phyloP scores from a whole-genome alignment of 1,140 invertebrate species.

The Drosophila biarmipes region DNA sequence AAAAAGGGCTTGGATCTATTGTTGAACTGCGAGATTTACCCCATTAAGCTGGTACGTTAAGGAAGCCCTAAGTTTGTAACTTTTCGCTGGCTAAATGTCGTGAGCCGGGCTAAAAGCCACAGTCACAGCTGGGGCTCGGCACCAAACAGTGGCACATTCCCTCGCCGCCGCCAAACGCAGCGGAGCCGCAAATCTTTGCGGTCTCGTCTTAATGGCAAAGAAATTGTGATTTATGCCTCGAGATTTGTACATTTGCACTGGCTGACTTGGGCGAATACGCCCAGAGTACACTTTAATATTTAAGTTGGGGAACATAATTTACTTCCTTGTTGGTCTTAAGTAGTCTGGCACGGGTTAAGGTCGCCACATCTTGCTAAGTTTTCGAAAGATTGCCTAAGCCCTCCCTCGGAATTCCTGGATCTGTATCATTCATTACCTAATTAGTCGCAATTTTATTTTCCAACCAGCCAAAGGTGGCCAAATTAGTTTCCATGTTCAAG shows the following conservation, averaged over 20 bases:
- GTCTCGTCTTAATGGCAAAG: slow-evolving; percentile 82
- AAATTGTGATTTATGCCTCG: slow-evolving; percentile 82
- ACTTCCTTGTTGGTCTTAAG: slow-evolving; percentile 13
- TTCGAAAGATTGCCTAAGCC: slow-evolving; percentile 5
- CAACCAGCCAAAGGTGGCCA: slow-evolving; percentile 37
- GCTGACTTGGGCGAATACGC: slow-evolving; percentile 11
- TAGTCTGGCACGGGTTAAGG: slow-evolving; percentile 5
- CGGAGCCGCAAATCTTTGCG: slow-evolving; percentile 78
- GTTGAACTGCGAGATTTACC: neutral
- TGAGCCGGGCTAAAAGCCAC: slow-evolving; percentile 18
- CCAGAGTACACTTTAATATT: slow-evolving; percentile 17
- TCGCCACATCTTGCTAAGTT: slow-evolving; percentile 12
- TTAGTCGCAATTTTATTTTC: slow-evolving; percentile 32
- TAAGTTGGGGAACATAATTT: slow-evolving; percentile 26
- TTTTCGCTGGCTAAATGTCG: slow-evolving; percentile 13
- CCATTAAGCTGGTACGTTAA: neutral
- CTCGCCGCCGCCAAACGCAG: slow-evolving; percentile 62
- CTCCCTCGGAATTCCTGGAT: slow-evolving; percentile 1
- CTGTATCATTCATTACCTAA: slow-evolving; percentile 38
- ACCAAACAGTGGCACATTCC: slow-evolving; percentile 35
- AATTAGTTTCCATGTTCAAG: slow-evolving; percentile 40
- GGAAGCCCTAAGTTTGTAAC: slow-evolving; percentile 11
- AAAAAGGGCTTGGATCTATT: neutral
- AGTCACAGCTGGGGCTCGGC: slow-evolving; percentile 24
- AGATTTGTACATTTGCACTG: slow-evolving; percentile 59